Evolutionary conservation across 2,888 invertebrate genomes (phyloP).

Genomic region (Pollenia amentaria): DNA sequence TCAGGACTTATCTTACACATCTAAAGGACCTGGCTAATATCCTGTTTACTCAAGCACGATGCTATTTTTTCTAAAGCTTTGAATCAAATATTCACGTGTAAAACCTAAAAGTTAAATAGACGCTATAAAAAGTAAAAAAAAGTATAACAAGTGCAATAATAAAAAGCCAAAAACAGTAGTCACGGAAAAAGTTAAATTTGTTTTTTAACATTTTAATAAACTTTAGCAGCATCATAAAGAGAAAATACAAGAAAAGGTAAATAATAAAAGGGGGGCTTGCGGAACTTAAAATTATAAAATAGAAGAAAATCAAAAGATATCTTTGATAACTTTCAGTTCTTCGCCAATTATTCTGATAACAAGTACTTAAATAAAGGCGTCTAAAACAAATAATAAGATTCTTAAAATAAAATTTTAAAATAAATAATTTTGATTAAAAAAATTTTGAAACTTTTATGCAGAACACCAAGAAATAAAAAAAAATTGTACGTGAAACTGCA

Average conservation of each 20-base stretch:
- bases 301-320: constrained; percentile 5
- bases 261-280: constrained; percentile 22
- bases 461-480: too few relatives aligned
- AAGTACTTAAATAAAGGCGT: not conserved
- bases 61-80: too few relatives aligned
- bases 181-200: not conserved
- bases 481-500: too few relatives aligned
- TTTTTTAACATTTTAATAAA: constrained; percentile 23
- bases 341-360: too few relatives aligned
- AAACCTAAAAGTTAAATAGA: too few relatives aligned
- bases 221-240: constrained; percentile 25
- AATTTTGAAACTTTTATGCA: too few relatives aligned
- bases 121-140: constrained; percentile 8
- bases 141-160: constrained; percentile 28
- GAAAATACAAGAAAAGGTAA: constrained; percentile 26
- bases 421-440: too few relatives aligned
- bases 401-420: too few relatives aligned
- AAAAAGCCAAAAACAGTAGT: constrained; percentile 41
- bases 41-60: too few relatives aligned
- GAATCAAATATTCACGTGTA: too few relatives aligned
- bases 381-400: not conserved
- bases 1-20: not conserved
- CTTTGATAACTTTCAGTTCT: constrained; percentile 1
- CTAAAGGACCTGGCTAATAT: too few relatives aligned
- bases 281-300: constrained; percentile 15